These are phyloP conservation scores for Punctoribates punctum DNA, from an alignment of 2,888 invertebrate genomes.

Conservation along the genomic window DNA sequence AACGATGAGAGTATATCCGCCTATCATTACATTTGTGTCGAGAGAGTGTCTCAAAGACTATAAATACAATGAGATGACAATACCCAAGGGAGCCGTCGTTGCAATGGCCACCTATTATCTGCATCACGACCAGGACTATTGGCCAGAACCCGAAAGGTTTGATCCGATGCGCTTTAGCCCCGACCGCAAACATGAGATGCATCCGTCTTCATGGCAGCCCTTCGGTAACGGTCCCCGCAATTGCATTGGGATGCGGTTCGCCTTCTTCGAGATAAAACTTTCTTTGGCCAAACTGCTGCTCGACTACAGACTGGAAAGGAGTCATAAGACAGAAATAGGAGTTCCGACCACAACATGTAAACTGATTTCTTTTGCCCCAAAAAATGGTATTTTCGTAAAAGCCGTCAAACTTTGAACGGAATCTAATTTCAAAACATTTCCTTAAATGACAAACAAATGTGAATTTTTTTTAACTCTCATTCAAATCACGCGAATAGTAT, in stretches of 20 bases:
- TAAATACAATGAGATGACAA: slow-evolving; percentile 41
- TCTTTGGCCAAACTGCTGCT: slow-evolving; percentile 35
- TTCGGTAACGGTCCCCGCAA: slow-evolving; percentile 47
- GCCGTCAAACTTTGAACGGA: slow-evolving; percentile 24
- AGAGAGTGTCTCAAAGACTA: slow-evolving; percentile 43
- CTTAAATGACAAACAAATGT: too few relatives aligned
- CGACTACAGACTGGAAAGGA: slow-evolving; percentile 28
- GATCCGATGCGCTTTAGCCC: slow-evolving; percentile 49
- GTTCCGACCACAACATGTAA: slow-evolving; percentile 29
- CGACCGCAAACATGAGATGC: neutral
- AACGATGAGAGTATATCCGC: slow-evolving; percentile 47
- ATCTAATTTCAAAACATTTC: too few relatives aligned
- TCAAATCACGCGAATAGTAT: too few relatives aligned
- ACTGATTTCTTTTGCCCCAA: slow-evolving; percentile 24
- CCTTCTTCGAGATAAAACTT: slow-evolving; percentile 31
- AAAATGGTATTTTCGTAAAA: slow-evolving; percentile 42
- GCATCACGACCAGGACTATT: slow-evolving; percentile 49
- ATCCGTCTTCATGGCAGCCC: slow-evolving; percentile 44
- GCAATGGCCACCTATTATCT: slow-evolving; percentile 49
- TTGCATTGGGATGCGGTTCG: slow-evolving; percentile 42
- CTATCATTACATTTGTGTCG: slow-evolving; percentile 46
- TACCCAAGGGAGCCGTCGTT: slow-evolving; percentile 48
- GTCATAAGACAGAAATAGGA: slow-evolving; percentile 33
- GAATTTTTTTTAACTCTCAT: too few relatives aligned
- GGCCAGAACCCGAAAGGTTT: slow-evolving; percentile 50